A percentile compares a stretch with the other conserved stretches of the same genome.
Evolutionary conservation across 2,113 vertebrate species (phyloP).

Genomic region (Pluvialis apricaria): DNA sequence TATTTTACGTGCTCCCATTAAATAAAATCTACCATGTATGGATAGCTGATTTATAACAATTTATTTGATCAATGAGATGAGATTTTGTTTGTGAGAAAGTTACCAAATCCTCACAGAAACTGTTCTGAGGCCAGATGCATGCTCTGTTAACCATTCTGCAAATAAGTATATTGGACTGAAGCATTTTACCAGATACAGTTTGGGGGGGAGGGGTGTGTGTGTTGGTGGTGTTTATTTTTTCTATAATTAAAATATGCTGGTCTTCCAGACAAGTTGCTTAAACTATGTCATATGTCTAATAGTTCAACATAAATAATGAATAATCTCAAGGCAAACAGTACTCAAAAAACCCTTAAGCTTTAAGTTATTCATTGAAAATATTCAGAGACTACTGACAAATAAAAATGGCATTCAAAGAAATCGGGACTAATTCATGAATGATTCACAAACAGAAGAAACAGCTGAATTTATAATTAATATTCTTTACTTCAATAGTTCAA

Average conservation of each 20-base stretch:
- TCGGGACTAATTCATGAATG: conserved; percentile 16
- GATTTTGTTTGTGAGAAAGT: background rate
- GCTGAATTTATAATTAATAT: conserved; percentile 7
- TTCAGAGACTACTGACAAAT: conserved; percentile 8
- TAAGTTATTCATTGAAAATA: background rate
- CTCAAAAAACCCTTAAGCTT: background rate
- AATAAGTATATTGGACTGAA: background rate
- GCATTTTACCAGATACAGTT: background rate
- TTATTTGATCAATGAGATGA: background rate
- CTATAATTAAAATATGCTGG: background rate
- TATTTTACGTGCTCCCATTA: background rate
- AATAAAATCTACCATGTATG: background rate
- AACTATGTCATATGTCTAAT: background rate
- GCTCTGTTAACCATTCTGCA: background rate
- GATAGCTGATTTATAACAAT: background rate
- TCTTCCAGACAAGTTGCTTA: background rate
- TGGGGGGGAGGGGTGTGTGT: no score
- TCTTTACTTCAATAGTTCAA: background rate
- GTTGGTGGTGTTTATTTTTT: background rate
- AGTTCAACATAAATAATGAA: background rate
- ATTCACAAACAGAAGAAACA: conserved; percentile 38
- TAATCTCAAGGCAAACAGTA: background rate
- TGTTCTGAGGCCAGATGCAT: background rate
- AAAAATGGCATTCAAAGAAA: conserved; percentile 6
- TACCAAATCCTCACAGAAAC: background rate